These are phyloP conservation scores for Melipona quadrifasciata DNA, from an alignment of 1,140 invertebrate genomes.

Conservation along the genomic window DNA sequence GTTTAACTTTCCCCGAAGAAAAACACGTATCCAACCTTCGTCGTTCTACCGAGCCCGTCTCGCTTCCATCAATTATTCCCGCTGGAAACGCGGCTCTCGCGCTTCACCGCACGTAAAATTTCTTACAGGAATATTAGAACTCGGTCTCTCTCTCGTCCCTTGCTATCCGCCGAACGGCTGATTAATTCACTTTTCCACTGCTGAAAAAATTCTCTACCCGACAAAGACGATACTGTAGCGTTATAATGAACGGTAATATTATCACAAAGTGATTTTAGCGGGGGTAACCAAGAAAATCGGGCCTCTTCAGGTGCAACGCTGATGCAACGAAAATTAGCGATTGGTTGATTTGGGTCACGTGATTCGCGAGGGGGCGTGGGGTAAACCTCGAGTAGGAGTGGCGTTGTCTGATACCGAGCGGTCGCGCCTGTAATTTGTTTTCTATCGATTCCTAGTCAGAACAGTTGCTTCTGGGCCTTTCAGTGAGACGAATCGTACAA, in stretches of 20 bases:
- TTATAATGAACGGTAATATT: not conserved
- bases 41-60: not conserved
- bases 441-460: too few relatives aligned
- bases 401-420: too few relatives aligned
- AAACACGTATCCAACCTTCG: slow-evolving; percentile 53
- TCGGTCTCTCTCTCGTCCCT: not conserved
- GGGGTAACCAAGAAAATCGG: too few relatives aligned
- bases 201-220: not conserved
- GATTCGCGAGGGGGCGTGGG: too few relatives aligned
- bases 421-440: too few relatives aligned
- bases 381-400: too few relatives aligned
- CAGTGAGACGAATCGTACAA: too few relatives aligned
- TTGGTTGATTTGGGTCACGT: too few relatives aligned
- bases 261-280: too few relatives aligned
- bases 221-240: not conserved
- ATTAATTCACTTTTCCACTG: slow-evolving; percentile 22
- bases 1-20: slow-evolving; percentile 64
- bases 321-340: too few relatives aligned
- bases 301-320: too few relatives aligned
- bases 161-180: not conserved
- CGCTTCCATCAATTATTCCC: slow-evolving; percentile 48
- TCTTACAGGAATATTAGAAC: slow-evolving; percentile 1
- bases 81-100: slow-evolving; percentile 19
- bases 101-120: slow-evolving; percentile 24
- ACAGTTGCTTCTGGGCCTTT: too few relatives aligned